phyloP scores from a whole-genome alignment of 2,888 invertebrate genomes.

The Marasmarcha lunaedactyla region DNA sequence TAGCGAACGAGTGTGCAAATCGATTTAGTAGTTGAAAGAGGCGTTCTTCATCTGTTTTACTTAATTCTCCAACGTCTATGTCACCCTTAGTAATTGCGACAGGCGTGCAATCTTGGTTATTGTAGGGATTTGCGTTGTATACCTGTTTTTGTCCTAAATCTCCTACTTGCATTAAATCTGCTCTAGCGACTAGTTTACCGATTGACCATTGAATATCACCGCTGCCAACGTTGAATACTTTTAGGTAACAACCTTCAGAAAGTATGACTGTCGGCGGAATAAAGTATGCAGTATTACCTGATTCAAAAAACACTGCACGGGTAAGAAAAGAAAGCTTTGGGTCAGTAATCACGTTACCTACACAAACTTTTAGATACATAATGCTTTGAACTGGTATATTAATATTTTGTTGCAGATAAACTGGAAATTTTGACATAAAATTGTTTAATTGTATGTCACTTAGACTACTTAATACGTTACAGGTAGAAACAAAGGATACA shows the following conservation, averaged over 20 bases:
- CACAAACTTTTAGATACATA: neutral
- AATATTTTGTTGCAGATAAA: slow-evolving; percentile 2
- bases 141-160: neutral
- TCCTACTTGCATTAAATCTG: neutral
- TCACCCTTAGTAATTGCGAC: neutral
- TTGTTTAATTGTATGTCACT: neutral
- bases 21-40: slow-evolving; percentile 6
- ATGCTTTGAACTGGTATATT: neutral
- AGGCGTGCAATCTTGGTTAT: neutral
- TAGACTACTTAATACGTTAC: neutral
- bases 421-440: slow-evolving; percentile 1
- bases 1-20: slow-evolving; percentile 4
- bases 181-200: slow-evolving; percentile 2
- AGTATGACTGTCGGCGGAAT: neutral
- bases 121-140: neutral
- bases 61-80: slow-evolving; percentile 1
- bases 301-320: neutral
- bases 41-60: neutral
- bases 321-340: neutral
- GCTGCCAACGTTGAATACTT: slow-evolving; percentile 2
- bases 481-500: slow-evolving; percentile 3
- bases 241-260: neutral
- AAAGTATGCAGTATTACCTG: slow-evolving; percentile 1
- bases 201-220: neutral
- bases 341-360: neutral